Evolutionary conservation across 2,113 vertebrate genomes (phyloP), one percentile per base, ranked within the genome.

Genomic region (Paratilapia polleni): DNA sequence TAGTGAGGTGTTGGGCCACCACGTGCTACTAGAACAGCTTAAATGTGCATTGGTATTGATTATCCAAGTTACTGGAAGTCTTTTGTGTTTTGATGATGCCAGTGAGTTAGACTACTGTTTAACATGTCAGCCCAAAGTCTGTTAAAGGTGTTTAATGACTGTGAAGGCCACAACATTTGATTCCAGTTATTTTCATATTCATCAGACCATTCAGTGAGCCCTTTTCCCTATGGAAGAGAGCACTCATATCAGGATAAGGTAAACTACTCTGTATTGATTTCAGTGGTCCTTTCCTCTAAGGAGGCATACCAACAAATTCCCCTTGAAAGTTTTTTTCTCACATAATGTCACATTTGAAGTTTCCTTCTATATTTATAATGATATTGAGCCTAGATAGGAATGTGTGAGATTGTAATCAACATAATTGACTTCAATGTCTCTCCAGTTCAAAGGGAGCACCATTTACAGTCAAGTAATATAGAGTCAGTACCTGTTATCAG

Each of bases 401-500:
- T 26, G 2, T 75, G 31, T 1, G 2, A 54, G 68, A 73, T 63
- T 63, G 13, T 6, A 54, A 80, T 85, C 68, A 63, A n/a, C 70
- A 49, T 22, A 64, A 31, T n/a, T 76, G 74, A 87, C 73, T 80
- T 52, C 41, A 17, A 86, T 80, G 78, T 77, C 66, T 63, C 17
- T 34, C n/a, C 8, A 2, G 24, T 78, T 85, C 36, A 74, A 58
- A 80, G 22, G 10, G 2, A 87, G n/a, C 41, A 41, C 5, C 5
- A 28, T 83, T 73, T 56, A 61, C 26, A 78, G 73, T 61, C 9
- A 41, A 24, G 68, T 54, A 22, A 78, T 83, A 41, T 79, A 11
- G 78, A 78, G 47, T 80, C 68, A 26, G 38, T 61, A 7, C 80
- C 60, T 83, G 47, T 87, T 90, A 89, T 91, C 91, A 66, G 86